These are phyloP conservation scores for Sarcophaga variegata DNA, from an alignment of 2,888 invertebrate species.

Conservation along the genomic window DNA sequence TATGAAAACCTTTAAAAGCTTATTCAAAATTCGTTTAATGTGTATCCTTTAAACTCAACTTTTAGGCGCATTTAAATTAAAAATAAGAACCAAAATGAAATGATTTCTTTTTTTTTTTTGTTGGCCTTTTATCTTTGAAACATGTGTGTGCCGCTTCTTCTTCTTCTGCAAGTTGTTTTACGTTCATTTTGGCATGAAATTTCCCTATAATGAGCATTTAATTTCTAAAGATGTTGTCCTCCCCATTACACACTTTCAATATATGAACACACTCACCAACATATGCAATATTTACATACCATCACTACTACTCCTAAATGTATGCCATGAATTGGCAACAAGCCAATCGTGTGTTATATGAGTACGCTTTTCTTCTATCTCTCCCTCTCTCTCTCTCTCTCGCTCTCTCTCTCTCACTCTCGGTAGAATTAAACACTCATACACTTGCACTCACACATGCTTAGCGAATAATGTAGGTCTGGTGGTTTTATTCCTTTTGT, in stretches of 20 bases:
- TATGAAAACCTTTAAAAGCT: neutral
- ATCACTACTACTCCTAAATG: conserved; percentile 29
- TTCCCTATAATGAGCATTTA: conserved; percentile 57
- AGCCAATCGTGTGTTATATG: conserved; percentile 63
- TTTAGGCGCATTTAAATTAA: conserved; percentile 11
- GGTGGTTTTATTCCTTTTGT: neutral
- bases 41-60: neutral
- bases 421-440: neutral
- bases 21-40: conserved; percentile 23
- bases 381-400: no score
- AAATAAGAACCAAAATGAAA: neutral
- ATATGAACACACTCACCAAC: conserved; percentile 6
- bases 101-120: neutral
- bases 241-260: conserved; percentile 36
- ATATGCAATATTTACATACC: conserved; percentile 26
- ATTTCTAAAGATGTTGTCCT: conserved; percentile 41
- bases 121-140: neutral
- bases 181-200: conserved; percentile 43
- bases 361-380: neutral
- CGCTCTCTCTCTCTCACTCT: no score
- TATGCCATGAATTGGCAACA: conserved; percentile 63
- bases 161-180: neutral
- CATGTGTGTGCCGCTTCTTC: neutral
- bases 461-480: neutral
- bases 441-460: neutral